Evolutionary conservation across 1,140 invertebrate genomes (phyloP), one percentile per base, ranked within the genome.

Genomic region (Drosophila virilis): DNA sequence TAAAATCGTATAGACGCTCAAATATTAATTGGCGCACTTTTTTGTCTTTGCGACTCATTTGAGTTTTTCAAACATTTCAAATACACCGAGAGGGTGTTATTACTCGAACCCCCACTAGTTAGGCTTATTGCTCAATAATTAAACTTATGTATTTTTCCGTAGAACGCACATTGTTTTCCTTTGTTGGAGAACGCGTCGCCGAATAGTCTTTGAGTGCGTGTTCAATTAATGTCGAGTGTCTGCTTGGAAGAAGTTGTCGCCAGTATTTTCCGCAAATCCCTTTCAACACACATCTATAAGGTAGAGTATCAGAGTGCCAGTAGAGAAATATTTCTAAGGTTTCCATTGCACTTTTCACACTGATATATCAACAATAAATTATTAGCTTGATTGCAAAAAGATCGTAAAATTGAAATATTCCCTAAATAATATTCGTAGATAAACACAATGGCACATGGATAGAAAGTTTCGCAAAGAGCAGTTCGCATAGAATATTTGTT

Each of bases 21-120:
- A 70, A 57, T 67, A 67, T 79, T 88, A 83, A 88, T 88, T 86
- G 79, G 67, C 57, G 60, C 45, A 69, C 72, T 77, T 72, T 80
- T 74, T 66, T 43, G 45, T 69, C 54, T 54, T 55, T 64, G 43
- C 45, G 54, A 37, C 48, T 77, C 37, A 13, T 59, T 73, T 61
- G 43, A 61, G 51, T 81, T 81, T 75, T 75, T 81, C 78, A 59
- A 68, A 50, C 35, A 42, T 48, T 57, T 43, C 17, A 82, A 74
- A 80, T 60, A 67, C 68, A 51, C 46, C 45, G 3, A 79, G 78
- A 76, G 67, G 64, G 67, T 46, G 28, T 64, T 42, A 70, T 62
- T 57, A 77, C 46, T 52, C 51, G 52, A 64, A 22, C 35, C 15
- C 42, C 28, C 38, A 71, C 52, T 55, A 61, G 9, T 73, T 40